phyloP scores from a whole-genome alignment of 2,113 vertebrate species.

The Polypterus bichir region DNA sequence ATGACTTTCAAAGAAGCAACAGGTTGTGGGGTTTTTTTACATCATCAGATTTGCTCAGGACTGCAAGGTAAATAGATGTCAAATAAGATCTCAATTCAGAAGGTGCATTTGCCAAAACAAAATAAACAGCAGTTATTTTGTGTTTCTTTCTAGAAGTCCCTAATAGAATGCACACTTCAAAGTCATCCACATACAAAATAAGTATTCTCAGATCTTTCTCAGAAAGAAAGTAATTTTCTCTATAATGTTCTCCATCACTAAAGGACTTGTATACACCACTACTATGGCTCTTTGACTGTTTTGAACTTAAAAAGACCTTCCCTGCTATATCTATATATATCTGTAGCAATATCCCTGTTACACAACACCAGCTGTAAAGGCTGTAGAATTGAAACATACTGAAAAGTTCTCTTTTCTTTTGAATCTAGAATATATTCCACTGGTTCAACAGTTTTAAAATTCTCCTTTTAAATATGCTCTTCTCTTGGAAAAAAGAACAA shows the following conservation, averaged over 20 bases:
- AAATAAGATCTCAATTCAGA: slow-evolving; percentile 1
- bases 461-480: slow-evolving; percentile 10
- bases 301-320: not conserved
- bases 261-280: slow-evolving; percentile 8
- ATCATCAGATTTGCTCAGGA: slow-evolving; percentile 15
- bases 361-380: slow-evolving; percentile 20
- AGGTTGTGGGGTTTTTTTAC: not conserved
- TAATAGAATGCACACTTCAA: slow-evolving; percentile 16
- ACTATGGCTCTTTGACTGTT: not conserved
- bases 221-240: not conserved
- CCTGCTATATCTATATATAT: not conserved
- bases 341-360: slow-evolving; percentile 1
- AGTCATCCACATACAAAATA: slow-evolving; percentile 8
- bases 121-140: slow-evolving; percentile 15
- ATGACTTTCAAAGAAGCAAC: too few relatives aligned
- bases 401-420: slow-evolving; percentile 17
- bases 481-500: slow-evolving; percentile 10
- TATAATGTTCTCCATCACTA: slow-evolving; percentile 18
- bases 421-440: slow-evolving; percentile 22
- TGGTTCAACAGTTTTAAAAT: slow-evolving; percentile 20
- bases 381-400: slow-evolving; percentile 25
- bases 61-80: slow-evolving; percentile 12
- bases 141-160: slow-evolving; percentile 18
- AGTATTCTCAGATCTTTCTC: too few relatives aligned
- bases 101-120: slow-evolving; percentile 16